phyloP scores from a whole-genome alignment of 2,888 invertebrate species.

The Xiphydria camelus region DNA sequence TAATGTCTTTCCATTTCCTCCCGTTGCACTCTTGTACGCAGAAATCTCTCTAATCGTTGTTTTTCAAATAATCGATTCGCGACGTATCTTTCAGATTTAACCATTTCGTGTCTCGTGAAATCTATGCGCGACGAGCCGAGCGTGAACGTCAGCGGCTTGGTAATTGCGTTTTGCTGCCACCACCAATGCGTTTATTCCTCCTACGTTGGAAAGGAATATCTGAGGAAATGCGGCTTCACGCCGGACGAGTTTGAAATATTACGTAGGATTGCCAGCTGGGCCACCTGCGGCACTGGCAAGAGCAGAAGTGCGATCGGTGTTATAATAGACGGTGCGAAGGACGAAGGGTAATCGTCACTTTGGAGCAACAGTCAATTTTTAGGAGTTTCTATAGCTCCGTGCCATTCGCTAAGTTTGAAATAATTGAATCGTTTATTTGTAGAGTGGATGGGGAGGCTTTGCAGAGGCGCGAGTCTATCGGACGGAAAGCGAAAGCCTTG shows the following conservation, averaged over 20 bases:
- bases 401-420: too few species aligned
- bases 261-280: slow-evolving; percentile 86
- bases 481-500: slow-evolving; percentile 75
- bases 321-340: slow-evolving; percentile 5
- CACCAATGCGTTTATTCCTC: slow-evolving; percentile 77
- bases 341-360: slow-evolving; percentile 9
- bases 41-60: background rate
- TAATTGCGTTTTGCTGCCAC: slow-evolving; percentile 89
- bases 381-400: too few species aligned
- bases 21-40: background rate
- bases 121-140: slow-evolving; percentile 46
- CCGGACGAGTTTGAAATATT: slow-evolving; percentile 73
- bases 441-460: slow-evolving; percentile 7
- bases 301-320: slow-evolving; percentile 55
- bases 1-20: background rate
- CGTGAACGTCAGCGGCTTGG: slow-evolving; percentile 61
- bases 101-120: slow-evolving; percentile 69
- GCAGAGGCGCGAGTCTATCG: slow-evolving; percentile 65
- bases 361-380: too few species aligned
- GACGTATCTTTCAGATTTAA: slow-evolving; percentile 65
- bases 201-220: slow-evolving; percentile 71
- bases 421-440: slow-evolving; percentile 1
- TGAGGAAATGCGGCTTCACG: slow-evolving; percentile 62
- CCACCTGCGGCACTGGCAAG: slow-evolving; percentile 76
- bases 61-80: background rate